A percentile compares a stretch with the other conserved stretches of the same genome.
Conservation (phyloP, 2,888 invertebrate genomes). For the Lithophane semibrunnea region DNA sequence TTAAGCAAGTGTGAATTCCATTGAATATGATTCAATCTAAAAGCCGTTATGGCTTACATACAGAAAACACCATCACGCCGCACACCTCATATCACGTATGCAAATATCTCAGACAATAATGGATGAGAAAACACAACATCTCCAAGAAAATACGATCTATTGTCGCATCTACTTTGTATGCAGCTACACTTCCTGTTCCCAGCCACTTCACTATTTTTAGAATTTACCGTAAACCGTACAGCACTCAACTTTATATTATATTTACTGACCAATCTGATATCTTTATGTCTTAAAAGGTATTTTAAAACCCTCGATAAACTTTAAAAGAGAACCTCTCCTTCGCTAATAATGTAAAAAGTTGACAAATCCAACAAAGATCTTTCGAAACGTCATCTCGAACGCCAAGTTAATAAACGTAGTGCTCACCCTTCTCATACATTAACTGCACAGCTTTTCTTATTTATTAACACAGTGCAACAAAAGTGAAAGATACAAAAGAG, state of each 20-base stretch:
- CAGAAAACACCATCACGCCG: slow-evolving; percentile 36
- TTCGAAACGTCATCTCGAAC: slow-evolving; percentile 24
- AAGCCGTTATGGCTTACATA: slow-evolving; percentile 26
- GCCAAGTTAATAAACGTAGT: slow-evolving; percentile 32
- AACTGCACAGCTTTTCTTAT: slow-evolving; percentile 39
- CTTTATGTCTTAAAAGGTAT: slow-evolving; percentile 35
- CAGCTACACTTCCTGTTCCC: slow-evolving; percentile 59
- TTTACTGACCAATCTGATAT: slow-evolving; percentile 45
- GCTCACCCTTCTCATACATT: slow-evolving; percentile 25
- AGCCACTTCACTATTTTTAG: slow-evolving; percentile 41
- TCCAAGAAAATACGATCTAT: slow-evolving; percentile 72
- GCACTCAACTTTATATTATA: slow-evolving; percentile 36
- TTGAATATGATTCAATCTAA: slow-evolving; percentile 20
- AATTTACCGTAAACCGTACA: slow-evolving; percentile 47
- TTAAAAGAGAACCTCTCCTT: slow-evolving; percentile 26
- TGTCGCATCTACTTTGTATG: slow-evolving; percentile 68
- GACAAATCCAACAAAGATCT: slow-evolving; percentile 17
- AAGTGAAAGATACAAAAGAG: slow-evolving; percentile 52
- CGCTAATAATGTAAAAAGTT: slow-evolving; percentile 28
- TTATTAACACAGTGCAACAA: slow-evolving; percentile 43
- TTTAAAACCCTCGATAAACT: slow-evolving; percentile 12
- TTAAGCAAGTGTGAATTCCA: neutral
- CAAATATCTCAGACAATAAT: slow-evolving; percentile 77
- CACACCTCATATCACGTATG: slow-evolving; percentile 70
- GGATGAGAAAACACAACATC: slow-evolving; percentile 73